These are phyloP conservation scores for Mellilla xanthometata DNA, from an alignment of 2,888 invertebrate species.

Conservation along the genomic window DNA sequence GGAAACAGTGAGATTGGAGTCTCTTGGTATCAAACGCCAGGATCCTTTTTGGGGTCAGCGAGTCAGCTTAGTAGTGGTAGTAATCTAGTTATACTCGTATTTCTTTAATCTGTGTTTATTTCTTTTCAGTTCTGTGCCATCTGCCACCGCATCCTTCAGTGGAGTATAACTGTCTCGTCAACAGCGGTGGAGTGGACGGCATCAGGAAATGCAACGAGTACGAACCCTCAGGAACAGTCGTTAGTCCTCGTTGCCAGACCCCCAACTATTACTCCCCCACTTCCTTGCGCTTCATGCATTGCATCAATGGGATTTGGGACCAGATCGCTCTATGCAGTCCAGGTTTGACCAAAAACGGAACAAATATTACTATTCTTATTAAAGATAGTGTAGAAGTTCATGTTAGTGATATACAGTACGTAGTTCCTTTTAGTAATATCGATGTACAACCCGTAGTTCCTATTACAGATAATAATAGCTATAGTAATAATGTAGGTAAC, in stretches of 20 bases:
- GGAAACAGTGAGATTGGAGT: too few relatives aligned
- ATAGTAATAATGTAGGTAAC: too few relatives aligned
- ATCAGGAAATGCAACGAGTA: constrained; percentile 13
- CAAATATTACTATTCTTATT: constrained; percentile 51
- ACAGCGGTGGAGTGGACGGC: constrained; percentile 13
- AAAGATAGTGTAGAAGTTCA: constrained; percentile 48
- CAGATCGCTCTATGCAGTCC: constrained; percentile 20
- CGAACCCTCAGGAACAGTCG: constrained; percentile 21
- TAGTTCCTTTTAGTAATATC: constrained; percentile 11
- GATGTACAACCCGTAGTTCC: constrained; percentile 5
- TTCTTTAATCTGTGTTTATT: too few relatives aligned
- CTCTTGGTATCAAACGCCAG: too few relatives aligned
- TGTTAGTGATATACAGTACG: constrained; percentile 30
- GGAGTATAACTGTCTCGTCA: constrained; percentile 25
- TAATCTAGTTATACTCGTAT: too few relatives aligned
- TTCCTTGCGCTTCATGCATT: constrained; percentile 19
- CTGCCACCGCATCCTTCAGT: constrained; percentile 20
- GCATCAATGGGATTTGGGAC: constrained; percentile 24
- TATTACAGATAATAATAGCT: constrained; percentile 4
- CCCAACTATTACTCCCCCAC: constrained; percentile 24
- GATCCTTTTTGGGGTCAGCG: too few relatives aligned
- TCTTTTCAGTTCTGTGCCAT: constrained; percentile 19
- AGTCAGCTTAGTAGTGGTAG: too few relatives aligned
- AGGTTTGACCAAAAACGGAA: constrained; percentile 45
- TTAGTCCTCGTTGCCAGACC: constrained; percentile 20